These are phyloP conservation scores for Eristalis intricaria DNA, from an alignment of 2,888 invertebrate species.

Conservation along the genomic window DNA sequence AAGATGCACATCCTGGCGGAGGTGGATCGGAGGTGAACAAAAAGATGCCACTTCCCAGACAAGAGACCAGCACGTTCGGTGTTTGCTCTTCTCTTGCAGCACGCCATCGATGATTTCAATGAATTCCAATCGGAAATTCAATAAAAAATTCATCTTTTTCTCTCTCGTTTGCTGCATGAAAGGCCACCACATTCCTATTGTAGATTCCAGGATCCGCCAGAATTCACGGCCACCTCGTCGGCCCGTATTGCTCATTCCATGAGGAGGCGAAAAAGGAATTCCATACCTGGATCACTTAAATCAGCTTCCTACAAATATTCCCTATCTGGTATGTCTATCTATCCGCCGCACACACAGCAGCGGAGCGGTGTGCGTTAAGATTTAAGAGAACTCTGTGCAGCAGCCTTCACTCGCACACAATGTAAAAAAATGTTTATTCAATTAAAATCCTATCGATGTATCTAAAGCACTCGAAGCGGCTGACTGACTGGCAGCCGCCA, in stretches of 20 bases:
- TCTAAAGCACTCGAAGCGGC: conserved; percentile 14
- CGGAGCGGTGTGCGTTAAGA: background rate
- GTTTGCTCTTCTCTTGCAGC: background rate
- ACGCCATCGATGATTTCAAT: conserved; percentile 56
- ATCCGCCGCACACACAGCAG: background rate
- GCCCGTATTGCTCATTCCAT: background rate
- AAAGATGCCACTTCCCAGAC: conserved; percentile 38
- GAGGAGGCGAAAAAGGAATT: background rate
- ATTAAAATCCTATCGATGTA: conserved; percentile 49
- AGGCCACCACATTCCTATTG: conserved; percentile 55
- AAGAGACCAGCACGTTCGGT: background rate
- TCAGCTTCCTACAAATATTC: conserved; percentile 27
- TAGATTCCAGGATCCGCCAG: conserved; percentile 12
- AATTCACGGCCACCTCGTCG: background rate
- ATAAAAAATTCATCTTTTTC: conserved; percentile 61
- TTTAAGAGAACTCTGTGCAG: background rate
- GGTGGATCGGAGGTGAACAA: background rate
- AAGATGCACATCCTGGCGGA: background rate
- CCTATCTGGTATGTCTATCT: conserved; percentile 35
- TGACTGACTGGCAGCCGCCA: conserved; percentile 30
- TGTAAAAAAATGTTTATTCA: conserved; percentile 39
- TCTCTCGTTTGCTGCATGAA: conserved; percentile 58
- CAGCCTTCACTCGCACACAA: background rate
- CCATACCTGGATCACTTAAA: background rate
- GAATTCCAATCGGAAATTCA: conserved; percentile 69